phyloP scores from a whole-genome alignment of 1,140 invertebrate genomes.

The Drosophila pallidifrons region DNA sequence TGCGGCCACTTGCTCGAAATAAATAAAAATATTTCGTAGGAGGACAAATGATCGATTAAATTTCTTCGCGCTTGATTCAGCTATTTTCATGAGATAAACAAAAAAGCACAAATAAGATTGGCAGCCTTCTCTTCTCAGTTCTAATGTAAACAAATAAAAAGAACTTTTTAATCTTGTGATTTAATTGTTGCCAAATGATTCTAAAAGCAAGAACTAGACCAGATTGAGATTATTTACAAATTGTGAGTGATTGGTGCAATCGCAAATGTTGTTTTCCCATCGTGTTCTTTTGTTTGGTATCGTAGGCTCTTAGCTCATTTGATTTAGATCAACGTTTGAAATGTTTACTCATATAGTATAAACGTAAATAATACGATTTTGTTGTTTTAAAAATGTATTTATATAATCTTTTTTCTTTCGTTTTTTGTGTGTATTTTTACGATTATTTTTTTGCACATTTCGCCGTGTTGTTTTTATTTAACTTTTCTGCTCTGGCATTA shows the following conservation, averaged over 20 bases:
- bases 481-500: constrained; percentile 19
- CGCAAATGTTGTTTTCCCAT: constrained; percentile 39
- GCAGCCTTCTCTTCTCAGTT: background rate
- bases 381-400: constrained; percentile 35
- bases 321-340: constrained; percentile 53
- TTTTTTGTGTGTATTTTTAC: constrained; percentile 43
- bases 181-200: constrained; percentile 26
- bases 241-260: constrained; percentile 39
- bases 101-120: constrained; percentile 5
- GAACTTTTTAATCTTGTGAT: constrained; percentile 1
- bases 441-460: constrained; percentile 43
- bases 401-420: constrained; percentile 24
- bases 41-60: constrained; percentile 7
- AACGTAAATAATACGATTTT: constrained; percentile 56
- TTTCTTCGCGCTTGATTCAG: constrained; percentile 11
- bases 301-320: constrained; percentile 5
- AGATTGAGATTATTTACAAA: constrained; percentile 30
- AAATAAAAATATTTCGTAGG: constrained; percentile 12
- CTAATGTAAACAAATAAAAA: constrained; percentile 12
- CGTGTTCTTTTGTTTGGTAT: background rate
- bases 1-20: background rate
- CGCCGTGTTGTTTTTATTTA: constrained; percentile 13
- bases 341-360: constrained; percentile 56
- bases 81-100: constrained; percentile 25
- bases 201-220: constrained; percentile 17